Evolutionary conservation across 1,140 invertebrate genomes (phyloP).

Genomic region (Varroa destructor): DNA sequence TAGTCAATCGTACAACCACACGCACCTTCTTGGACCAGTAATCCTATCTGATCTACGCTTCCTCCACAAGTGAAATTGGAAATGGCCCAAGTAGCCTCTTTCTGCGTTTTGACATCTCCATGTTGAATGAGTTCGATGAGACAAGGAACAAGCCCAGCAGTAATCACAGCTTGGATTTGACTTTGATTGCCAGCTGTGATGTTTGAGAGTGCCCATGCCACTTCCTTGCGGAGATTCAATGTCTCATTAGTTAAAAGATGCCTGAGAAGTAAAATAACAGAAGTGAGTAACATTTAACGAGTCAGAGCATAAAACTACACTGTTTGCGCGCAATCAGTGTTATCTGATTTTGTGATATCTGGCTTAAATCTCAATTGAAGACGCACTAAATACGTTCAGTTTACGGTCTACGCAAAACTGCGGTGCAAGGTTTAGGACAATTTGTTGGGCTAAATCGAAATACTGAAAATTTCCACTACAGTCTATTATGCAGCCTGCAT

Average conservation of each 20-base stretch:
- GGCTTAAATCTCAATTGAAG: too few relatives aligned
- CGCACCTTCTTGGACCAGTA: constrained; percentile 39
- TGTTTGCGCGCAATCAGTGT: too few relatives aligned
- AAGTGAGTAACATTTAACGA: background rate
- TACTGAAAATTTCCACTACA: too few relatives aligned
- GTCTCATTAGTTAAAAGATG: constrained; percentile 40
- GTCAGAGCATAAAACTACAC: too few relatives aligned
- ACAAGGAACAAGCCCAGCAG: constrained; percentile 42
- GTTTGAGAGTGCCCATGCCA: constrained; percentile 46
- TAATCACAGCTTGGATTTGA: constrained; percentile 44
- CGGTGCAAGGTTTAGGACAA: too few relatives aligned
- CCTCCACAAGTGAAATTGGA: constrained; percentile 57
- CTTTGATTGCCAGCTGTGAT: constrained; percentile 44
- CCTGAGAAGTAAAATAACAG: constrained; percentile 37
- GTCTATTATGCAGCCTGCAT: too few relatives aligned
- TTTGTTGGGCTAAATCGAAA: too few relatives aligned
- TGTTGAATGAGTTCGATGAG: constrained; percentile 43
- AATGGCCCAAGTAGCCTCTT: constrained; percentile 66
- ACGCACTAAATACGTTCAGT: too few relatives aligned
- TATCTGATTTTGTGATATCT: too few relatives aligned
- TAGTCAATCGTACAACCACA: too few relatives aligned
- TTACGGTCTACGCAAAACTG: too few relatives aligned
- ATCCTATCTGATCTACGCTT: constrained; percentile 43
- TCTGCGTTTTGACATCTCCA: constrained; percentile 60
- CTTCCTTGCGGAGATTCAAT: constrained; percentile 39